Evolutionary conservation across 2,888 invertebrate genomes (phyloP).

Genomic region (Adelognathus sp.): DNA sequence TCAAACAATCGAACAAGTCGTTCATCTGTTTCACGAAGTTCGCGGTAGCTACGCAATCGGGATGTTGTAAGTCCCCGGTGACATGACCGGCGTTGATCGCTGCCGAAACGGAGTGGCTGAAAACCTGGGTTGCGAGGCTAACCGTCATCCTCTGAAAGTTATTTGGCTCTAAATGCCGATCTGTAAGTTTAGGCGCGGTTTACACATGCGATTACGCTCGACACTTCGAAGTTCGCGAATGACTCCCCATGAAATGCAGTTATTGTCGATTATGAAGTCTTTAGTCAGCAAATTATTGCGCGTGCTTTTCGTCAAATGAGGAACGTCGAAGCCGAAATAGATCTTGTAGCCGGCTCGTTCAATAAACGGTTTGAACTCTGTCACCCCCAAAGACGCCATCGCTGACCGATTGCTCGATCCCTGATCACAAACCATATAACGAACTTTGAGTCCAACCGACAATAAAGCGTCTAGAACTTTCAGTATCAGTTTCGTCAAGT

Average conservation of each 20-base stretch:
- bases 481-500: conserved; percentile 10
- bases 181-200: conserved; percentile 62
- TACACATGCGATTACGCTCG: conserved; percentile 46
- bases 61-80: conserved; percentile 53
- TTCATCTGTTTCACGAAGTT: conserved; percentile 64
- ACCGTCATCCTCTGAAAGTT: conserved; percentile 63
- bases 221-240: conserved; percentile 53
- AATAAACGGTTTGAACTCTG: conserved; percentile 56
- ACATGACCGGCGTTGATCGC: conserved; percentile 56
- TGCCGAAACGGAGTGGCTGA: conserved; percentile 61
- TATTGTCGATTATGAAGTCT: conserved; percentile 45
- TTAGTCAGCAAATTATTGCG: conserved; percentile 58
- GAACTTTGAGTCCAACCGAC: conserved; percentile 52
- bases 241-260: conserved; percentile 48
- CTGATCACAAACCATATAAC: conserved; percentile 62
- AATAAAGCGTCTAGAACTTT: conserved; percentile 54
- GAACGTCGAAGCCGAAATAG: conserved; percentile 60
- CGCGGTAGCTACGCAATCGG: conserved; percentile 50
- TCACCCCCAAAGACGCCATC: conserved; percentile 52
- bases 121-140: conserved; percentile 62
- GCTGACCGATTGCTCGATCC: conserved; percentile 58
- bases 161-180: conserved; percentile 59
- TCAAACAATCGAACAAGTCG: conserved; percentile 59
- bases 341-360: conserved; percentile 51
- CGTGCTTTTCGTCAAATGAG: conserved; percentile 59